Conservation (phyloP, 2,888 invertebrate species). For the Stenichneumon culpator region DNA sequence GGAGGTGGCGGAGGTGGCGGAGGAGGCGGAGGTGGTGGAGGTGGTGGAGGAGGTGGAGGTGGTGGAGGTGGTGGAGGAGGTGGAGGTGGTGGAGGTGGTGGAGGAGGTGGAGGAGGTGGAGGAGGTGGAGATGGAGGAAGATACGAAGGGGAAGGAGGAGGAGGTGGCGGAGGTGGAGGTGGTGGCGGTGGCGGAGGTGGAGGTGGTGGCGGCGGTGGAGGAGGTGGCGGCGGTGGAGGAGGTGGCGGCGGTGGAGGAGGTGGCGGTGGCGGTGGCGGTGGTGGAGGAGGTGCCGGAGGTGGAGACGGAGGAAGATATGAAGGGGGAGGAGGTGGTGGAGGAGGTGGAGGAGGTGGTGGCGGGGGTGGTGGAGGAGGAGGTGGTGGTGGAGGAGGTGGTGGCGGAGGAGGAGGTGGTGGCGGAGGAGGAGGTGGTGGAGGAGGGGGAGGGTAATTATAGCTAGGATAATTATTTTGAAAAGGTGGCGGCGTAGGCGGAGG, state of each 20-base stretch:
- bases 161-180: constrained; percentile 40
- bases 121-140: constrained; percentile 51
- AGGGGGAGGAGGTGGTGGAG: constrained; percentile 45
- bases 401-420: constrained; percentile 41
- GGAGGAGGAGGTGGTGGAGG: constrained; percentile 52
- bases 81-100: constrained; percentile 23
- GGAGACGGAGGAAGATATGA: constrained; percentile 33
- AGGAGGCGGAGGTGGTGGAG: constrained; percentile 32
- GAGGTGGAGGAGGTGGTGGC: constrained; percentile 47
- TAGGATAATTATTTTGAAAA: constrained; percentile 48
- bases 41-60: constrained; percentile 37
- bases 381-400: constrained; percentile 33
- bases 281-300: constrained; percentile 40
- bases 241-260: constrained; percentile 52
- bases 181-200: constrained; percentile 46
- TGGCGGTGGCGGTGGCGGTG: constrained; percentile 45
- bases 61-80: constrained; percentile 26
- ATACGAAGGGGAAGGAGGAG: constrained; percentile 39
- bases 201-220: constrained; percentile 33
- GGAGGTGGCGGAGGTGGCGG: constrained; percentile 58
- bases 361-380: constrained; percentile 44
- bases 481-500: constrained; percentile 33
- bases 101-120: constrained; percentile 25
- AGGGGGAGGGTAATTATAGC: constrained; percentile 51
- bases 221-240: constrained; percentile 52